Evolutionary conservation across 2,797 vertebrate species (phyloP).

Genomic region (Xiphophorus birchmanni): DNA sequence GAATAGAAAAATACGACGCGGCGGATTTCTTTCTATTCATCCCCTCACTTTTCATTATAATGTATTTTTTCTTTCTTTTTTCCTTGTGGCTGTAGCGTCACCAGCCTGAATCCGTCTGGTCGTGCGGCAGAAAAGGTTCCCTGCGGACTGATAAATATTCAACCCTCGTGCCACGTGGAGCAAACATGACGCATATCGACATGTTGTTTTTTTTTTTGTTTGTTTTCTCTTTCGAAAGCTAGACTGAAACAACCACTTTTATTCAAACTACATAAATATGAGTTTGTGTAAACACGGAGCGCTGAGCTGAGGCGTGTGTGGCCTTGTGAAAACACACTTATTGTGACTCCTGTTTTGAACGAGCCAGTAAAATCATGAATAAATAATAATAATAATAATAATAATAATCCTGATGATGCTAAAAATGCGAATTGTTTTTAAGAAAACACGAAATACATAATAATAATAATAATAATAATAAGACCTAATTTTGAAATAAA

Average conservation of each 20-base stretch:
- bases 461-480: not conserved
- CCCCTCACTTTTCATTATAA: not conserved
- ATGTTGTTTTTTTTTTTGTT: no score
- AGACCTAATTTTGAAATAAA: not conserved
- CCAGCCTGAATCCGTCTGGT: constrained; percentile 50
- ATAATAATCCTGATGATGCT: not conserved
- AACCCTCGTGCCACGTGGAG: constrained; percentile 72
- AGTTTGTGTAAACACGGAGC: not conserved
- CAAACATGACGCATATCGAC: constrained; percentile 48
- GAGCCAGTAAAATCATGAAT: not conserved
- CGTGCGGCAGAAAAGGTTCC: constrained; percentile 54
- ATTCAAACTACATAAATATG: not conserved
- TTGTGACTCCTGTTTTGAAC: not conserved
- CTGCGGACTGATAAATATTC: constrained; percentile 73
- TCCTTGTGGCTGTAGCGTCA: not conserved
- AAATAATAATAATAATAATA: no score
- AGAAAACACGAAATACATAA: not conserved
- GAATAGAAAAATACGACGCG: not conserved
- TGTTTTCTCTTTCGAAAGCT: not conserved
- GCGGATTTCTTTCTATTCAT: not conserved
- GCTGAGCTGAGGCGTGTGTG: not conserved
- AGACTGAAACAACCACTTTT: not conserved
- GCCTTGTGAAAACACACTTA: not conserved
- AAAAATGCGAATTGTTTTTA: not conserved
- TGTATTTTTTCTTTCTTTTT: not conserved